Percentiles rank a stretch among this genome's conserved stretches.
Conservation (phyloP, 2,113 vertebrate species). For the Dasyornis broadbenti region DNA sequence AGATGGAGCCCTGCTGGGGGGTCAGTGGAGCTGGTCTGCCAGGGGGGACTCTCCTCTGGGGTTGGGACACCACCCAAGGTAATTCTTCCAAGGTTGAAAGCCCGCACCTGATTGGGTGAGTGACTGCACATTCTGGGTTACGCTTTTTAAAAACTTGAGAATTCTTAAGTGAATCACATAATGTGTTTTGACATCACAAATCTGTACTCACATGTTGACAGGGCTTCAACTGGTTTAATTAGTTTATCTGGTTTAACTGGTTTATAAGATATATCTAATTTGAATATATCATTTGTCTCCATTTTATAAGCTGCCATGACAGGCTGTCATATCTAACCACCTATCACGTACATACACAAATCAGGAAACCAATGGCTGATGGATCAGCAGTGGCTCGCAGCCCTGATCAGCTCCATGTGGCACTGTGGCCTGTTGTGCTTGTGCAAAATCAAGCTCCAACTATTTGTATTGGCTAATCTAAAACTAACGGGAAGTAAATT, state of each 20-base stretch:
- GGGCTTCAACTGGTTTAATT: background rate
- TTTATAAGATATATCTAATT: background rate
- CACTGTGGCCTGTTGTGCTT: background rate
- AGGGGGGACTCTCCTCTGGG: background rate
- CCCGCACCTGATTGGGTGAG: background rate
- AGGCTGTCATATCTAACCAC: background rate
- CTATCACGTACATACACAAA: background rate
- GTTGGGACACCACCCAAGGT: background rate
- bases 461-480: background rate
- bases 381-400: background rate
- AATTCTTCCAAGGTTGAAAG: background rate
- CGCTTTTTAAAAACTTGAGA: background rate
- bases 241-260: background rate
- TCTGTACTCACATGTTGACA: background rate
- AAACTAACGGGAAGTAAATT: background rate
- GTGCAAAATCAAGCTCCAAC: background rate
- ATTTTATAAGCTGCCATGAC: background rate
- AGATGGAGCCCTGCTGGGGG: background rate
- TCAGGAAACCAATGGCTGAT: background rate
- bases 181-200: background rate
- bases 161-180: background rate
- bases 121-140: background rate
- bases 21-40: background rate
- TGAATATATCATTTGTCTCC: background rate
- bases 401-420: background rate